Base-by-base conservation (phyloP, 2,888 invertebrate species). In the Cheilosia pagana region DNA sequence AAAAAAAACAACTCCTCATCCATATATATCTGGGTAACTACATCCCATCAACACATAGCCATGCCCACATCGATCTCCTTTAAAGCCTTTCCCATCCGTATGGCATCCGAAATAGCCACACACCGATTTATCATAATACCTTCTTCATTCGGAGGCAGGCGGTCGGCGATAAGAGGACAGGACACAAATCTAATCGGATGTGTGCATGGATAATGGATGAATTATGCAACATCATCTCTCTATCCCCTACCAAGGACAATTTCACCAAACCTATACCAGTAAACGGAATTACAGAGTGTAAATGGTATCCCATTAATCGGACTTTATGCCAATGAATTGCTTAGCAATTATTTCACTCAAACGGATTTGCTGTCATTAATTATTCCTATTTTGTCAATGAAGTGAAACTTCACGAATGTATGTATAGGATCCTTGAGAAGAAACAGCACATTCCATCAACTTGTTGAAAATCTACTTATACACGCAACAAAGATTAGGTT, bases 351-450 rank as follows among this genome's bases (percentile, higher is more conserved):
- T 60, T 68, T 76, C 68, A 55, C 55, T 65, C 63, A 45, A 60
- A 68, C 39, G 77, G 68, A 77, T 70, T 77, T 52, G 62, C 35
- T 70, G 53, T 39, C 77, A 70, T 77, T 77, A 77, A 77, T 77
- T 77, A 77, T 77, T 77, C 45, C 19, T 45, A 45, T 35, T 45
- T 68, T 45, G 60, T 45, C 53, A 43, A 77, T 70, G 23, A 55
- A 35, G 48, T 35, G 68, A 43, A 62, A 48, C 6, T 28, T 31
- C 45, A 48, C 5, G 2, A 6, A 6, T 6, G 28, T 28, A 45
- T 39, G 16, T 55, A 39, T 25, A 19, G 19, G 10, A 21, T 8
- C 10, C 23, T 57, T 35, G 31, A 21, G 35, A 25, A 35, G 25
- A 50, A 70, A 43, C 14, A 14, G 16, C n/a, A 45, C 8, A 23